Evolutionary conservation across 2,797 vertebrate genomes (phyloP).

Genomic region (Trichosurus vulpecula): DNA sequence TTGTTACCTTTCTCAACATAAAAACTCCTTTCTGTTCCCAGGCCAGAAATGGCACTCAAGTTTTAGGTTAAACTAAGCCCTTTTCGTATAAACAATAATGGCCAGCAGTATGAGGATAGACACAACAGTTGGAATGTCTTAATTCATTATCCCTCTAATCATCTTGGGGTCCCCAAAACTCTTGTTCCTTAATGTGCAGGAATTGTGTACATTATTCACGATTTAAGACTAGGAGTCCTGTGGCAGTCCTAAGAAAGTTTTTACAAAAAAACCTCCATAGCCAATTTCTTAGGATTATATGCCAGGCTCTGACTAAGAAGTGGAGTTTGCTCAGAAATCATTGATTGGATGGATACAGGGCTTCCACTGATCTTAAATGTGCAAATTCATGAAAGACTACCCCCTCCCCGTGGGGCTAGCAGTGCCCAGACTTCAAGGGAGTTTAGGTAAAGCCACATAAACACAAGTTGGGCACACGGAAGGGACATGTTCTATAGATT

Average conservation of each 20-base stretch:
- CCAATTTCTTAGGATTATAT: neutral
- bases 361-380: neutral
- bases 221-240: neutral
- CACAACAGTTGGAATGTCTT: neutral
- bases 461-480: neutral
- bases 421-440: neutral
- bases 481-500: neutral
- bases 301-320: neutral
- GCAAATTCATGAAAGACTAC: neutral
- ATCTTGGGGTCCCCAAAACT: neutral
- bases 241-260: neutral
- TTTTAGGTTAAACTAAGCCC: neutral
- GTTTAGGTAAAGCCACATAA: neutral
- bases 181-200: neutral
- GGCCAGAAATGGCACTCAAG: neutral
- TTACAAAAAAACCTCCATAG: neutral
- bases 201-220: neutral
- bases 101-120: neutral
- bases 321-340: neutral
- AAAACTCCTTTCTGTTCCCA: neutral
- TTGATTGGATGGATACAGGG: neutral
- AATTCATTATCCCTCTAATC: neutral
- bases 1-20: neutral
- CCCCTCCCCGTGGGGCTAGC: neutral
- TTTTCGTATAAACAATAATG: neutral